Evolutionary conservation across 2,888 invertebrate genomes (phyloP), one percentile per base, ranked within the genome.

Genomic region (Eremobia ochroleuca): DNA sequence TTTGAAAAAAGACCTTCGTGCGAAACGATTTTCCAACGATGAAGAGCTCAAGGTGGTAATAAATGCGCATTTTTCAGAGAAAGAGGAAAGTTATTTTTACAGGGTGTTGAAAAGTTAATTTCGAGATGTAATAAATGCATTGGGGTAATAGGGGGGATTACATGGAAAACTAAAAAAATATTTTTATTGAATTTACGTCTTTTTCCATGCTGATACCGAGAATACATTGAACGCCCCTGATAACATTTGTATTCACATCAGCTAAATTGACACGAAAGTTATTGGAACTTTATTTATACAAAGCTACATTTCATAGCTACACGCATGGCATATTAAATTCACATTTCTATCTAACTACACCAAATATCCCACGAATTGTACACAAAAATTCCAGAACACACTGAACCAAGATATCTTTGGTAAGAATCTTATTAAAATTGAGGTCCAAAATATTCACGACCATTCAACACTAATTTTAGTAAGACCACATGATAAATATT

Each of bases 401-500:
- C 31, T 40, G 21, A 49, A 43, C 34, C 15, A 25, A 43, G 3
- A 66, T 28, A 6, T 61, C 0, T 52, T 61, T 34, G 34, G 59
- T 34, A 31, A 52, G 58, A 28, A 43, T 28, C 15, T 9, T 49
- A 62, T 55, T 28, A 34, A 1, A 18, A 28, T 52, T 73, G 18
- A 43, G 46, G 52, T 37, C 4, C 15, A n/a, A 66, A 34, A 52
- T 52, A 43, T 55, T 43, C 2, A 67, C 4, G 4, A 61, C 52
- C n/a, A 67, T 64, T 61, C 74, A 40, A 18, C 34, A 62, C 46
- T 66, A 65, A 68, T 77, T 73, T 18, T 34, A 62, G 59, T 62
- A 68, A 65, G 40, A 77, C 74, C 34, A 67, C 46, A 75, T 69
- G 64, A 76, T 65, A 81, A 82, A 76, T 61, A 81, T 61, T 73